Evolutionary conservation across 2,888 invertebrate genomes (phyloP).

Genomic region (Sesia apiformis): DNA sequence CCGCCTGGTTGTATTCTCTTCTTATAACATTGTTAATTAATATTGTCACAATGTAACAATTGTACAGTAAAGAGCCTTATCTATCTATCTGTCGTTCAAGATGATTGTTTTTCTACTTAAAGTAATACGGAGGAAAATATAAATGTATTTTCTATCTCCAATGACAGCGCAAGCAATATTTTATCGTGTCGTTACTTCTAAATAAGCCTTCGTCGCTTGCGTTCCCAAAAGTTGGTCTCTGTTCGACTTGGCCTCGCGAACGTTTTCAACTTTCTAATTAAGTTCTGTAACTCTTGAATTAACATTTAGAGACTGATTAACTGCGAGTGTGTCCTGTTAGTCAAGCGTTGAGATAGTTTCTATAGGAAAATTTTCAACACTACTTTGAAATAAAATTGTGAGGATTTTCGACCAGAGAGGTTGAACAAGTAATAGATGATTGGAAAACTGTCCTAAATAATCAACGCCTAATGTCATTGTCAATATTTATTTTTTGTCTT

Average conservation of each 20-base stretch:
- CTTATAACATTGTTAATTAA: too few species aligned
- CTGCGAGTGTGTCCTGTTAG: conserved; percentile 18
- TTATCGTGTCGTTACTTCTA: neutral
- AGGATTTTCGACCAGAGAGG: too few species aligned
- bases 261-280: conserved; percentile 62
- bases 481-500: too few species aligned
- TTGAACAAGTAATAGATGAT: too few species aligned
- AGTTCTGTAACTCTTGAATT: conserved; percentile 52
- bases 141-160: conserved; percentile 2
- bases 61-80: too few species aligned
- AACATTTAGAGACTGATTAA: conserved; percentile 61
- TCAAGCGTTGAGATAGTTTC: conserved; percentile 17
- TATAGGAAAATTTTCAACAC: neutral
- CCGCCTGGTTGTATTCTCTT: too few species aligned
- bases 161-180: conserved; percentile 4
- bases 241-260: conserved; percentile 18
- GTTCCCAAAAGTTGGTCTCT: conserved; percentile 27
- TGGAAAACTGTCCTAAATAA: too few species aligned
- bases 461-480: too few species aligned
- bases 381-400: neutral
- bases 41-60: too few species aligned
- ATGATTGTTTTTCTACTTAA: too few species aligned
- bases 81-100: too few species aligned
- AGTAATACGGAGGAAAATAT: neutral
- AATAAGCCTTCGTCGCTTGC: conserved; percentile 15